Percentiles rank a stretch among this genome's conserved stretches.
Conservation (phyloP, 2,888 invertebrate genomes). For the Flabesymbios commensalis region DNA sequence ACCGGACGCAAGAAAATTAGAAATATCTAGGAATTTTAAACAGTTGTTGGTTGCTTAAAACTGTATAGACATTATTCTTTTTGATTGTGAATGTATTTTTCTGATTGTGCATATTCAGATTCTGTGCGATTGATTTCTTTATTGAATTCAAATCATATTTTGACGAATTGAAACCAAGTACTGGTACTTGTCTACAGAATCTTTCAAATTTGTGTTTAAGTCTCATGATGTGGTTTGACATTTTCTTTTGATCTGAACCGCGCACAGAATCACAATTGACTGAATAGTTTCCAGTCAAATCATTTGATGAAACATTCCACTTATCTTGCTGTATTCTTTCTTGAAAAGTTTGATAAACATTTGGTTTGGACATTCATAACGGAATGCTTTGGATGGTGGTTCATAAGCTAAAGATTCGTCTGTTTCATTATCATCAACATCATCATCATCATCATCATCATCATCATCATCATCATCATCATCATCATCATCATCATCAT, state of each 20-base stretch:
- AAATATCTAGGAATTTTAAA: not conserved
- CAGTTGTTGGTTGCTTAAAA: not conserved
- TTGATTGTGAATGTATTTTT: not conserved
- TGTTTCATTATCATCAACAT: too few species aligned
- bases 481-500: too few species aligned
- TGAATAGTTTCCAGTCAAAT: too few species aligned
- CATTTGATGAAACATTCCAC: too few species aligned
- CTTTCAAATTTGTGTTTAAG: too few species aligned
- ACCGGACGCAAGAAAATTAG: not conserved
- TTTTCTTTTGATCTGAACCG: too few species aligned
- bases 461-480: not conserved
- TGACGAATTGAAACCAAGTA: too few species aligned
- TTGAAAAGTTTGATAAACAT: not conserved
- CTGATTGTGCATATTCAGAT: not conserved
- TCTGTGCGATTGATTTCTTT: not conserved
- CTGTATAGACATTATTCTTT: not conserved
- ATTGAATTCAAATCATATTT: conserved; percentile 1
- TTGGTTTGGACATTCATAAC: not conserved
- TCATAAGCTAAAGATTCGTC: not conserved
- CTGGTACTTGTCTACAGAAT: not conserved
- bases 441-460: not conserved
- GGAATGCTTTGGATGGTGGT: not conserved
- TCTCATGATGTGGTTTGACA: too few species aligned
- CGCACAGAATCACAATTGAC: too few species aligned
- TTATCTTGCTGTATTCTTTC: not conserved